Evolutionary conservation across 2,797 vertebrate species (phyloP), one percentile per base, ranked within the genome.

Genomic region (Micrastur ruficollis): DNA sequence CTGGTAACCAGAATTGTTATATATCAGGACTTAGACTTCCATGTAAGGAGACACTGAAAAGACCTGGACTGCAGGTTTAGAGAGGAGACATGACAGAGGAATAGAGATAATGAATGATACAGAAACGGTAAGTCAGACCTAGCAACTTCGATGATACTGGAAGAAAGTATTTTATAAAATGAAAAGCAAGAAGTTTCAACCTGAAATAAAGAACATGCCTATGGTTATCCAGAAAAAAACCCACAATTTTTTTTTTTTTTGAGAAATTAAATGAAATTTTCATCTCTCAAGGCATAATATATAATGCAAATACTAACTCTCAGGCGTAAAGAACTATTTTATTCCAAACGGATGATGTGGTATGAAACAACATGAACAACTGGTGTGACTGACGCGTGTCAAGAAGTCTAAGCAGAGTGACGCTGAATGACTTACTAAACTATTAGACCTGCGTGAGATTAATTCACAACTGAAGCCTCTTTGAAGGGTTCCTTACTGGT

Each of bases 11-110:
- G 89, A 82, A 91, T 0, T 31, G 85, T 91, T 91, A 96, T 47
- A 56, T 85, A 88, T 83, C 96, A 65, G 94, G 71, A 71, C 47
- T 96, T 96, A 96, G 92, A 94, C 84, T 96, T 96, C 93, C 32
- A 14, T 91, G 92, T 74, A 91, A 94, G 95, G 84, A 96, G 90
- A 96, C 84, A 96, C 3, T 93, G 94, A 95, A 96, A 95, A 96
- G 58, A 95, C 75, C 94, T 65, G 94, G 81, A 95, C 80, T 74
- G 96, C 75, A 93, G 75, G 75, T 88, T 94, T 83, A 91, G 89
- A 97, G 84, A 95, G 72, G 79, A 97, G 74, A 96, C 87, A 96
- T 15, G 96, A 95, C 96, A 97, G 74, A 96, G 89, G 94, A 75
- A 94, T 74, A 96, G 80, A 94, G 89, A 96, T 61, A 87, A 94